Conservation (phyloP, 2,888 invertebrate species). For the Dynastes tityus region DNA sequence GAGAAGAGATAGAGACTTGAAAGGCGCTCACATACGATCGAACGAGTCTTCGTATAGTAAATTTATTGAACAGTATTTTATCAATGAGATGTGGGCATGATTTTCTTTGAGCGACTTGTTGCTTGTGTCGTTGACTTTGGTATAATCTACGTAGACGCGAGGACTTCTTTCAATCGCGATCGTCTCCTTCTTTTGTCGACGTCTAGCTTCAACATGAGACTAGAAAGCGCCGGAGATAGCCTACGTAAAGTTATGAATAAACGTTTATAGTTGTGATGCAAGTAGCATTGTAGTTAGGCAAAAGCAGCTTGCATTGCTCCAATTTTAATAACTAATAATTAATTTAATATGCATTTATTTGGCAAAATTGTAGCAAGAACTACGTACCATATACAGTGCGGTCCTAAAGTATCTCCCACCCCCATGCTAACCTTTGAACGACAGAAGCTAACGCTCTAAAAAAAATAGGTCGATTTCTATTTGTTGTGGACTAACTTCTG, state of each 20-base stretch:
- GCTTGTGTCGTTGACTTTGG: conserved; percentile 31
- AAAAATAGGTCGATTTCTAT: too few relatives aligned
- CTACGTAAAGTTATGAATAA: conserved; percentile 22
- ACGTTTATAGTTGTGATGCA: conserved; percentile 35
- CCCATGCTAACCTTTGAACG: too few relatives aligned
- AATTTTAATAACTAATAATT: not conserved
- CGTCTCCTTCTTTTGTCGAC: conserved; percentile 2
- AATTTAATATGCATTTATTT: too few relatives aligned
- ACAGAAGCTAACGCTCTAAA: too few relatives aligned
- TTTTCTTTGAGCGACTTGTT: conserved; percentile 43
- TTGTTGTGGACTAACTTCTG: too few relatives aligned
- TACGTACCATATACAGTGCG: too few relatives aligned
- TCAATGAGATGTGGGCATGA: conserved; percentile 47
- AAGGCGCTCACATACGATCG: conserved; percentile 11
- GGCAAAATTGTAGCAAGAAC: too few relatives aligned
- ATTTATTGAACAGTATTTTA: conserved; percentile 50
- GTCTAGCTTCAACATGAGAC: conserved; percentile 15
- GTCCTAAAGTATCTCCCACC: too few relatives aligned
- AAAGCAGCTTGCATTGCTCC: not conserved
- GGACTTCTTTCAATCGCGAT: conserved; percentile 24
- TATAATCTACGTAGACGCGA: not conserved
- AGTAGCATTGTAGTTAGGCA: conserved; percentile 33
- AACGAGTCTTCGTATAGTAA: conserved; percentile 35
- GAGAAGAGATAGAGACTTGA: conserved; percentile 15
- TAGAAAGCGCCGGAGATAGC: conserved; percentile 35